Base-by-base conservation (phyloP, 2,888 invertebrate genomes). In the Cinara cedri region DNA sequence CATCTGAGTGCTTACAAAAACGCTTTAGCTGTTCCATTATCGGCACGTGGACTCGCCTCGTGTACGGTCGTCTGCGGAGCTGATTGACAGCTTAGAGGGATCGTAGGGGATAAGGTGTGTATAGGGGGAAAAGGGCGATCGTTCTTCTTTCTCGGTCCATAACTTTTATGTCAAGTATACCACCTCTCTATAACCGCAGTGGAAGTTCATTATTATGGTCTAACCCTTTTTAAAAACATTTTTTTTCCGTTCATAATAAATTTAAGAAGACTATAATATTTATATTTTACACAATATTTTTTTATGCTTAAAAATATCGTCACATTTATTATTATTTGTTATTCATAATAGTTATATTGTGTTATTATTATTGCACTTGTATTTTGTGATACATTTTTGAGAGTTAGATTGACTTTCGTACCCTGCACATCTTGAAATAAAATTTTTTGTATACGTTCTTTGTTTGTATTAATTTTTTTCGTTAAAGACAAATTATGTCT, bases 21-120 rank as follows among this genome's bases (percentile, higher is more conserved):
- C 57, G 76, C 57, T 78, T 78, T 78, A 78, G 60, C 68, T 34
- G 76, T 78, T 82, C 82, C 82, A 82, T 82, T 82, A 82, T 82
- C 82, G 82, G 81, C 82, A 82, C 82, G 82, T 82, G 82, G 82
- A 81, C 82, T 82, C 57, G 55, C 49, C 82, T 82, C 57, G 55
- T 49, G 66, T n/a, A 68, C 34, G 60, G 68, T 19, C 46, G 68
- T 24, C 34, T 49, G 74, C 21, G 13, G 60, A 26, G 49, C 55
- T 78, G 76, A 78, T 78, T 78, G 76, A 78, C 76, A 78, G 76
- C 68, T 68, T n/a, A 68, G 34, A 78, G 76, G 68, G 57, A 78
- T 78, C 57, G 76, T 11, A 34, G 19, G 57, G 68, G 57, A 68
- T 60, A 42, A 70, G 68, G 49, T 49, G 49, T 34, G 16, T 8